Evolutionary conservation across 2,113 vertebrate genomes (phyloP).

Genomic region (Xenus cinereus): DNA sequence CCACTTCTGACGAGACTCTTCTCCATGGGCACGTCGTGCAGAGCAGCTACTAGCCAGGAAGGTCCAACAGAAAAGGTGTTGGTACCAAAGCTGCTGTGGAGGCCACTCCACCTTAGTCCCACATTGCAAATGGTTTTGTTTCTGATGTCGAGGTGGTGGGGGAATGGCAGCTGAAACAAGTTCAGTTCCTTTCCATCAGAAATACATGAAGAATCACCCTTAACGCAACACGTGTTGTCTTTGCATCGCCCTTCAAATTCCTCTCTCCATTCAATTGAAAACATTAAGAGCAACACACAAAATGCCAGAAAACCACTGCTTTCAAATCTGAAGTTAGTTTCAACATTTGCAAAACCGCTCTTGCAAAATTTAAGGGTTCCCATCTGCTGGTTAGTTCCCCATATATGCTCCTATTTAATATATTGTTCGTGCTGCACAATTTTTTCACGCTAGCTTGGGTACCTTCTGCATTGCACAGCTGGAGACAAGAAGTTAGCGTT

Average conservation of each 20-base stretch:
- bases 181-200: not conserved
- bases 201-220: not conserved
- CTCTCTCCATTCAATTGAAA: not conserved
- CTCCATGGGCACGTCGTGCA: not conserved
- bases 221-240: not conserved
- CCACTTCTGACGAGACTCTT: not conserved
- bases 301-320: not conserved
- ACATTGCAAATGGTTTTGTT: not conserved
- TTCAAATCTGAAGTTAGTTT: not conserved
- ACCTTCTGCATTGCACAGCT: constrained; percentile 44
- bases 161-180: not conserved
- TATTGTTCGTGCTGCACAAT: not conserved
- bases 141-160: not conserved
- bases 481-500: constrained; percentile 32
- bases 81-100: not conserved
- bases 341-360: not conserved
- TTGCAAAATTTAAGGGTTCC: not conserved
- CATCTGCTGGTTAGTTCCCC: not conserved
- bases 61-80: not conserved
- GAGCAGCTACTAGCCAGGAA: not conserved
- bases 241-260: not conserved
- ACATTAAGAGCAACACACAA: not conserved
- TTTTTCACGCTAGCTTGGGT: not conserved
- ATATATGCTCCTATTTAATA: not conserved
- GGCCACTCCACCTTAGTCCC: not conserved